Conservation (phyloP, 2,113 vertebrate species). For the Pelodiscus sinensis region DNA sequence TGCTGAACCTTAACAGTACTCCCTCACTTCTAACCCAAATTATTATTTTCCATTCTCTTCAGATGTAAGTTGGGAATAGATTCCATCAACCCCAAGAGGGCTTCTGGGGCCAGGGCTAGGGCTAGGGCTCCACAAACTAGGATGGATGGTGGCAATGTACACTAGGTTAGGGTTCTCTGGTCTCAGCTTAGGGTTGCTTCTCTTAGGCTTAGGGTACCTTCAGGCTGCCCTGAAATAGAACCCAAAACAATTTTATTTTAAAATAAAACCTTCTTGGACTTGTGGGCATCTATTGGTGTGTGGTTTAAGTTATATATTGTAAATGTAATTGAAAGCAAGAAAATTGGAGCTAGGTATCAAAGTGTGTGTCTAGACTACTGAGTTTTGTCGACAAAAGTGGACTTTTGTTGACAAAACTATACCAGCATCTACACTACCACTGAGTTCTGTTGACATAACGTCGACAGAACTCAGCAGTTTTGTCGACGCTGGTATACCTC, state of each 20-base stretch:
- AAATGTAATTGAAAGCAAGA: constrained; percentile 55
- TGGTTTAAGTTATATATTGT: constrained; percentile 49
- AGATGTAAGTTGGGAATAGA: background rate
- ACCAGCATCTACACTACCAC: too few species aligned
- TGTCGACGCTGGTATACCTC: too few species aligned
- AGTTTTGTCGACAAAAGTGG: too few species aligned
- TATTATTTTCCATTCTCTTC: background rate
- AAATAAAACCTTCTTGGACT: background rate
- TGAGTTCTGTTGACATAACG: too few species aligned
- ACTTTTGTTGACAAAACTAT: too few species aligned
- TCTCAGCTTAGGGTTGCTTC: background rate
- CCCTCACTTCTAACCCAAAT: background rate
- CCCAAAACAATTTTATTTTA: background rate
- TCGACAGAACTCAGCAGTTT: too few species aligned
- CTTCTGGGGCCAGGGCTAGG: background rate
- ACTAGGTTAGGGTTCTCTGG: background rate
- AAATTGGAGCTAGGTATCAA: constrained; percentile 48
- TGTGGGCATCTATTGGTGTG: background rate
- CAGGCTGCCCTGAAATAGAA: background rate
- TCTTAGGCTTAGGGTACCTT: background rate
- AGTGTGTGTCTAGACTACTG: too few species aligned
- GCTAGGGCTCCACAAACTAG: background rate
- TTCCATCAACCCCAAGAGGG: background rate
- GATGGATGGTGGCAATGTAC: background rate
- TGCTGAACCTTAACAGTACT: background rate